These are phyloP conservation scores for Dipodomys merriami DNA, from an alignment of 2,113 vertebrate genomes.

Conservation along the genomic window DNA sequence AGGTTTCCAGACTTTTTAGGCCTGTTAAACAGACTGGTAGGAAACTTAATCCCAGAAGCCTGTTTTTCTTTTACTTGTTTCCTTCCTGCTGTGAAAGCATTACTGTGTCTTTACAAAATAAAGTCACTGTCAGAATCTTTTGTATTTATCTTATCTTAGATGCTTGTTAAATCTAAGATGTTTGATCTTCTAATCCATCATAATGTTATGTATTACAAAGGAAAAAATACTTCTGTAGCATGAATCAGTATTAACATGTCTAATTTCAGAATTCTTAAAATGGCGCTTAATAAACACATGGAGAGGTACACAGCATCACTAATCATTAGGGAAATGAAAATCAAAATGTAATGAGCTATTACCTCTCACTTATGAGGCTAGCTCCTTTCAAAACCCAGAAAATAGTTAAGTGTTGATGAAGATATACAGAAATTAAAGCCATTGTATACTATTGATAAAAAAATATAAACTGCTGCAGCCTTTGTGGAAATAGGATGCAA, in stretches of 20 bases:
- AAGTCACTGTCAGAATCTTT: constrained; percentile 15
- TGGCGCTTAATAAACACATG: neutral
- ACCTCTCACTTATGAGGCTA: neutral
- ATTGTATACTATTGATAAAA: neutral
- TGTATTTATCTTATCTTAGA: neutral
- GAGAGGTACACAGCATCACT: constrained; percentile 2
- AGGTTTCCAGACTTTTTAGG: neutral
- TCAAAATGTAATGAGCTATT: neutral
- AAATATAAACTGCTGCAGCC: neutral
- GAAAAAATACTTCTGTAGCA: neutral
- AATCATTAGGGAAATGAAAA: neutral
- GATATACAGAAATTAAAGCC: neutral
- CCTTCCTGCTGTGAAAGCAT: constrained; percentile 28
- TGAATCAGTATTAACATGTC: neutral
- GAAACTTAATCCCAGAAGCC: neutral
- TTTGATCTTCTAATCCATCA: neutral
- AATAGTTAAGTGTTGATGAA: neutral
- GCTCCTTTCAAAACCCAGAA: neutral
- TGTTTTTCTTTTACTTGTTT: neutral
- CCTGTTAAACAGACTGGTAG: neutral
- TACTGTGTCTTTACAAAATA: neutral
- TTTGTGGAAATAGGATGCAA: neutral
- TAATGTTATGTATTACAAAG: constrained; percentile 1
- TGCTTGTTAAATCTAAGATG: constrained; percentile 46
- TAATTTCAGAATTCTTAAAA: constrained; percentile 17